These are phyloP conservation scores for Coenonympha arcania DNA, from an alignment of 2,888 invertebrate genomes.

Conservation along the genomic window DNA sequence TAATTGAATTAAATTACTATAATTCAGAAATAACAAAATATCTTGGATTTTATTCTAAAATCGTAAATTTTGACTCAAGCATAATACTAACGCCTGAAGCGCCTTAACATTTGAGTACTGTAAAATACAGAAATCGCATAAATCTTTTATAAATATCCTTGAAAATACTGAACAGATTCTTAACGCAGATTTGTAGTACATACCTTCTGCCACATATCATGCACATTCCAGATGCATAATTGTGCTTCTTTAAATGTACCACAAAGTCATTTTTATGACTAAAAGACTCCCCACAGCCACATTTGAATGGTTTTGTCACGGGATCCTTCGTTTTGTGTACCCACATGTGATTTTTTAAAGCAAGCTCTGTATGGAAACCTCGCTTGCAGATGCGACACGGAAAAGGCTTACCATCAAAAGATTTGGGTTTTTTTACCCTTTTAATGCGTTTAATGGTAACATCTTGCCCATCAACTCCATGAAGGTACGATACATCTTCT, in stretches of 20 bases:
- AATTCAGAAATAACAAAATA: no score
- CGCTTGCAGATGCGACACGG: slow-evolving; percentile 72
- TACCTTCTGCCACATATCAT: slow-evolving; percentile 79
- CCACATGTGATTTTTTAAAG: slow-evolving; percentile 77
- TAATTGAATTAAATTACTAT: no score
- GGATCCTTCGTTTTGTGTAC: slow-evolving; percentile 63
- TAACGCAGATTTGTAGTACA: slow-evolving; percentile 40
- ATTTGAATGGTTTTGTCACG: slow-evolving; percentile 48
- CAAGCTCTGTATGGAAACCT: slow-evolving; percentile 73
- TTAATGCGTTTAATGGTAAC: slow-evolving; percentile 54
- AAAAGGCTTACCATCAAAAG: slow-evolving; percentile 59
- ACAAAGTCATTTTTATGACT: slow-evolving; percentile 77
- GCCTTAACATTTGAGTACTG: no score
- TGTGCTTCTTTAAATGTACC: slow-evolving; percentile 77
- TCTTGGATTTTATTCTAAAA: no score
- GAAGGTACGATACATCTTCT: slow-evolving; percentile 43
- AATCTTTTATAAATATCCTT: no score
- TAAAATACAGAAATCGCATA: no score
- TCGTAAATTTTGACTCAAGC: no score
- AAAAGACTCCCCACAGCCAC: slow-evolving; percentile 76
- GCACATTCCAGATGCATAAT: slow-evolving; percentile 76
- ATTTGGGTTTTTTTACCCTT: slow-evolving; percentile 32
- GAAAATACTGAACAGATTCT: no score
- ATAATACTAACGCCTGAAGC: no score
- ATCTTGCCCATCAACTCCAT: slow-evolving; percentile 35